Percentiles rank a stretch among this genome's conserved stretches.
Evolutionary conservation across 2,113 vertebrate species (phyloP).

Genomic region (Campylorhamphus procurvoides): DNA sequence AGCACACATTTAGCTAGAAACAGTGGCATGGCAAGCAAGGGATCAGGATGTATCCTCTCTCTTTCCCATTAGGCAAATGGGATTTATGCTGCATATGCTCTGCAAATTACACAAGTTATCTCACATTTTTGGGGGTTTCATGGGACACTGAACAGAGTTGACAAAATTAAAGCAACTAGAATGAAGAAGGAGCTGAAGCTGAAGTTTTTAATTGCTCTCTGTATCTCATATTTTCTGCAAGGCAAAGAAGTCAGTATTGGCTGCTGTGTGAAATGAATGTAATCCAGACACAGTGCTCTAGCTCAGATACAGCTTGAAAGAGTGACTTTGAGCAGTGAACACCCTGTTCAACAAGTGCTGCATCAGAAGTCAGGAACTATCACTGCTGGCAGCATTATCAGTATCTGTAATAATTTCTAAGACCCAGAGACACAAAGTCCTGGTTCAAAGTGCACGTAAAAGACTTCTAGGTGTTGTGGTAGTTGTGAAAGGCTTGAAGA

Average conservation of each 20-base stretch:
- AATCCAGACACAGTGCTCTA: neutral
- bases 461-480: neutral
- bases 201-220: neutral
- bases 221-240: neutral
- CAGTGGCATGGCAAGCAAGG: neutral
- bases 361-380: neutral
- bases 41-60: neutral
- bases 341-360: fast-evolving
- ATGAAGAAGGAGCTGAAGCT: neutral
- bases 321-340: neutral
- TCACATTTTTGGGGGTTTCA: neutral
- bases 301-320: neutral
- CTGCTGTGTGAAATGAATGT: neutral
- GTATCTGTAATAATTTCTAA: neutral
- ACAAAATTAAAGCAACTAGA: neutral
- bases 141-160: neutral
- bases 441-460: neutral
- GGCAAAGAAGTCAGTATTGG: neutral
- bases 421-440: neutral
- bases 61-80: neutral
- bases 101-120: neutral
- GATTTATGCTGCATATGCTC: neutral
- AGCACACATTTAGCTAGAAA: neutral
- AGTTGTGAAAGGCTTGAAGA: neutral
- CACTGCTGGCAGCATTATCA: neutral